Evolutionary conservation across 2,113 vertebrate genomes (phyloP).

Genomic region (Amazona vittata): DNA sequence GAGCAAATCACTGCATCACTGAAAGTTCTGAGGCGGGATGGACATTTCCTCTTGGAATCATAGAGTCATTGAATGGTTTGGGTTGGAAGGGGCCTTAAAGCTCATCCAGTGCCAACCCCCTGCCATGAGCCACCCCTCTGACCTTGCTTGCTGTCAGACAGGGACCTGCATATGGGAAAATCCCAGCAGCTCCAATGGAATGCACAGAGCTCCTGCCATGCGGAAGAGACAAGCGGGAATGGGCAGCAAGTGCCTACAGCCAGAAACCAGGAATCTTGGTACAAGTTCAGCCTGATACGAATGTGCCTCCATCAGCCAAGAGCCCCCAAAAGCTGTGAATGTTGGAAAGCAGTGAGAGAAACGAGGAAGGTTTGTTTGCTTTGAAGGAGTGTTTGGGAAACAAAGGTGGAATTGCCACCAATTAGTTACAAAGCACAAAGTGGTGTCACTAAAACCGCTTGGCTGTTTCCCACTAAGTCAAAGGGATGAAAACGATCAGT

Average conservation of each 20-base stretch:
- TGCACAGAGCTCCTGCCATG: neutral
- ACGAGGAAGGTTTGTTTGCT: neutral
- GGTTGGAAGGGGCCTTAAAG: neutral
- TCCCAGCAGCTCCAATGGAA: neutral
- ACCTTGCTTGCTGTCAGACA: neutral
- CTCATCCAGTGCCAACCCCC: neutral
- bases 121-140: neutral
- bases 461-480: neutral
- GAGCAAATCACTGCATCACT: rapidly evolving
- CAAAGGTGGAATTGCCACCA: neutral
- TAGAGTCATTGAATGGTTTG: neutral
- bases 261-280: neutral
- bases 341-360: neutral
- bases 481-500: neutral
- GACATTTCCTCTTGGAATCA: neutral
- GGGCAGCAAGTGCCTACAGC: neutral
- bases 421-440: neutral
- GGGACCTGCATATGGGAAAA: neutral
- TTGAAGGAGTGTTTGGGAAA: neutral
- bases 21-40: neutral
- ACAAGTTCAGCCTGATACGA: neutral
- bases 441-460: rapidly evolving
- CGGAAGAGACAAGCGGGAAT: rapidly evolving
- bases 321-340: neutral
- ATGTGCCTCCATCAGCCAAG: neutral